phyloP scores from a whole-genome alignment of 1,140 invertebrate genomes.

The Bombus sylvicola region DNA sequence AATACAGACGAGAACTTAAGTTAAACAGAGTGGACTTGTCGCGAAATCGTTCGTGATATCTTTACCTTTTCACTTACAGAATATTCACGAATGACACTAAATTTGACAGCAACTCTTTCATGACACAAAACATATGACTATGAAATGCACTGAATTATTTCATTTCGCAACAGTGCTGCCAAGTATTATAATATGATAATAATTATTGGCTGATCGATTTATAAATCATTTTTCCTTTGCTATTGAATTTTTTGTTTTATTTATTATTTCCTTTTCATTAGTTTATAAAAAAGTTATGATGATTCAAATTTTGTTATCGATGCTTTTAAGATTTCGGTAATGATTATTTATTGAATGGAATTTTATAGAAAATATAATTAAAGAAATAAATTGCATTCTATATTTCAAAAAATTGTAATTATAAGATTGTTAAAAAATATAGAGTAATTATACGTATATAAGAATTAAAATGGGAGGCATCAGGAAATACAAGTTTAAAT shows the following conservation, averaged over 20 bases:
- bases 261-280: background rate
- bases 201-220: background rate
- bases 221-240: background rate
- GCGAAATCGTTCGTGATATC: background rate
- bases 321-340: no score
- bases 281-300: background rate
- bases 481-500: no score
- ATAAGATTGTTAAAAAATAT: background rate
- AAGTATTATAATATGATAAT: background rate
- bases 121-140: slow-evolving; percentile 63
- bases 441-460: no score
- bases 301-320: background rate
- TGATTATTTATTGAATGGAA: background rate
- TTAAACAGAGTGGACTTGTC: background rate
- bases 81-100: slow-evolving; percentile 44
- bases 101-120: slow-evolving; percentile 54
- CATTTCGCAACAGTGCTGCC: slow-evolving; percentile 41
- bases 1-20: background rate
- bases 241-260: no score
- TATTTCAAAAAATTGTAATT: background rate
- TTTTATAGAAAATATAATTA: background rate
- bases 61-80: background rate
- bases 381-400: background rate
- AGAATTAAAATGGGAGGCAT: background rate
- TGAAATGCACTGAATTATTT: slow-evolving; percentile 39